Evolutionary conservation across 2,888 invertebrate species (phyloP).

Genomic region (Caradrina kadenii): DNA sequence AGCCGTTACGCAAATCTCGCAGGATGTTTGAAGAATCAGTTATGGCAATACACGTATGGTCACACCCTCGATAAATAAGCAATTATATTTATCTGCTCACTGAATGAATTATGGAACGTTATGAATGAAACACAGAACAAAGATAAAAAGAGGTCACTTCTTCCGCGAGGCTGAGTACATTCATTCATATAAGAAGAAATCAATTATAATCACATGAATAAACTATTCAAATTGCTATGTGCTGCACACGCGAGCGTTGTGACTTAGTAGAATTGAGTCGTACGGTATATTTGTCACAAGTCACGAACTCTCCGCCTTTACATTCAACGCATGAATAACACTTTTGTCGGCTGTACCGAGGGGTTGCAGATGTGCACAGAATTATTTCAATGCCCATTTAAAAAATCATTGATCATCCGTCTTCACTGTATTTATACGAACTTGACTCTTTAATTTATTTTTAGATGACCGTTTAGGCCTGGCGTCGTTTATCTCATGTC

Average conservation of each 20-base stretch:
- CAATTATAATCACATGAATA: constrained; percentile 78
- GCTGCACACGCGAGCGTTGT: constrained; percentile 67
- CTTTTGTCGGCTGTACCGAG: constrained; percentile 60
- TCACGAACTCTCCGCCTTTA: constrained; percentile 68
- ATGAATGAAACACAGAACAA: constrained; percentile 64
- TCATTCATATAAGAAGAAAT: constrained; percentile 78
- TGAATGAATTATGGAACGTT: constrained; percentile 46
- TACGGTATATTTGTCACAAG: constrained; percentile 66
- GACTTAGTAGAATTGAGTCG: constrained; percentile 70
- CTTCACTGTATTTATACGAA: constrained; percentile 50
- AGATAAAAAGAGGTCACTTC: constrained; percentile 71
- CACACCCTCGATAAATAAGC: constrained; percentile 31
- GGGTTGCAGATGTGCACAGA: constrained; percentile 67
- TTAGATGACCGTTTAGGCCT: constrained; percentile 42
- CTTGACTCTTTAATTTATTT: constrained; percentile 56
- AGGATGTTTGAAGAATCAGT: constrained; percentile 46
- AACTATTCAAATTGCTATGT: constrained; percentile 73
- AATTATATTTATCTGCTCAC: constrained; percentile 50
- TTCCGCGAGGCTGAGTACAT: constrained; percentile 70
- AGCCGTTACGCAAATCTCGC: constrained; percentile 35
- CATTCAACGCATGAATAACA: constrained; percentile 69
- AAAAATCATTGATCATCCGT: constrained; percentile 62
- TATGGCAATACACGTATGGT: constrained; percentile 25
- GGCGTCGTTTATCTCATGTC: constrained; percentile 53
- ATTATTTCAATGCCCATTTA: constrained; percentile 61